Evolutionary conservation across 2,888 invertebrate genomes (phyloP).

Genomic region (Leistus spinibarbis): DNA sequence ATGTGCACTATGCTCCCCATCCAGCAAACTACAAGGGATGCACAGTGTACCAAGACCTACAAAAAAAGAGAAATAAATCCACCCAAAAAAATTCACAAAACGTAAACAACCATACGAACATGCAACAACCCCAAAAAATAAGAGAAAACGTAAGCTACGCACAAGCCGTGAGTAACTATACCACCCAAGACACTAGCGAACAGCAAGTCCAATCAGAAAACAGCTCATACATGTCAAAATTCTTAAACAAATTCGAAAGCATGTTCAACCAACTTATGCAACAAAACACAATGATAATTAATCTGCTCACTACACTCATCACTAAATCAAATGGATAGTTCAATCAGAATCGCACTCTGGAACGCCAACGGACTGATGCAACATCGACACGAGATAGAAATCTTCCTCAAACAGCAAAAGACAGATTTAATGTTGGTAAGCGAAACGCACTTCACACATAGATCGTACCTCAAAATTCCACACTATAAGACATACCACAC

Average conservation of each 20-base stretch:
- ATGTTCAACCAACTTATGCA: background rate
- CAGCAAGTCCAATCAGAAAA: background rate
- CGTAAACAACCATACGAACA: background rate
- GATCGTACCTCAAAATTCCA: conserved; percentile 48
- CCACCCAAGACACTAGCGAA: background rate
- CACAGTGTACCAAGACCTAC: conserved; percentile 10
- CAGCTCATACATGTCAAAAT: background rate
- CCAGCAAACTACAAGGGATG: too few relatives aligned
- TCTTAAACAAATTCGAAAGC: background rate
- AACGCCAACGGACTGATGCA: conserved; percentile 14
- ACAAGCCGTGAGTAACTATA: background rate
- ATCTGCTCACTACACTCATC: background rate
- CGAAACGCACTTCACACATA: conserved; percentile 5
- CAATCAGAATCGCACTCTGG: conserved; percentile 6
- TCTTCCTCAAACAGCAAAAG: conserved; percentile 12
- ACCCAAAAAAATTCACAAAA: background rate
- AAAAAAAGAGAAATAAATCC: background rate
- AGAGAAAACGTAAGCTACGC: background rate
- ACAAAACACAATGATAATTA: background rate
- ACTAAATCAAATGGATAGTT: background rate
- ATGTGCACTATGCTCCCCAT: too few relatives aligned
- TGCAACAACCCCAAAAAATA: background rate
- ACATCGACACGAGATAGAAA: conserved; percentile 15
- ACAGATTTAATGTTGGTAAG: conserved; percentile 2
- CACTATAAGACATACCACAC: conserved; percentile 40